phyloP scores from a whole-genome alignment of 1,140 invertebrate species.

The Onthophagus taurus region DNA sequence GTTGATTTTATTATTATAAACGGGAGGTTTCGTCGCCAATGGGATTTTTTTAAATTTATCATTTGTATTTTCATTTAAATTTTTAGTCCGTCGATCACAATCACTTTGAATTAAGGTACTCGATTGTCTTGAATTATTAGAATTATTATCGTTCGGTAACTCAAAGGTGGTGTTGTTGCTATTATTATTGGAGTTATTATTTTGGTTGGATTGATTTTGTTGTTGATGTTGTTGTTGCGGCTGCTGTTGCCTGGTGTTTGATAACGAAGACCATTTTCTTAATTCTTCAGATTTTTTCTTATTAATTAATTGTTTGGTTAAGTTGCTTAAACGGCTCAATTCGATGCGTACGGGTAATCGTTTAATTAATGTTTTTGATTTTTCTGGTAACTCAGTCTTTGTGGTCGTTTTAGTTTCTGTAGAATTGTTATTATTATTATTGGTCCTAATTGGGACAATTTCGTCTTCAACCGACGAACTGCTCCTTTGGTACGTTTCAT shows the following conservation, averaged over 20 bases:
- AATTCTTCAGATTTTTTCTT: conserved; percentile 34
- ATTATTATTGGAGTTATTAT: too few relatives aligned
- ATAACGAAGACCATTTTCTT: conserved; percentile 41
- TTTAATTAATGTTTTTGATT: conserved; percentile 6
- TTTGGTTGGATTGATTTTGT: conserved; percentile 1
- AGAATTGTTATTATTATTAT: conserved; percentile 15
- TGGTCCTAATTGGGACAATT: conserved; percentile 25
- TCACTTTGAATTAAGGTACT: conserved; percentile 14
- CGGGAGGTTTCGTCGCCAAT: too few relatives aligned
- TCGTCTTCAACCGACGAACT: conserved; percentile 36
- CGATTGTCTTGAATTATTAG: too few relatives aligned
- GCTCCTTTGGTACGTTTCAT: conserved; percentile 32
- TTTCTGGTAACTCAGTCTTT: conserved; percentile 20
- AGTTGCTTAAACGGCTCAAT: conserved; percentile 16
- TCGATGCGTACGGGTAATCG: conserved; percentile 27
- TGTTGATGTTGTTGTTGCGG: background rate
- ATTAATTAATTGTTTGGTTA: background rate
- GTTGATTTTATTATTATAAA: conserved; percentile 3
- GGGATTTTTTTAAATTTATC: too few relatives aligned
- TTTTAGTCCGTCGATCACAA: conserved; percentile 12
- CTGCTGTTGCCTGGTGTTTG: conserved; percentile 42
- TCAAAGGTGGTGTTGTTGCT: too few relatives aligned
- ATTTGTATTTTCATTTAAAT: too few relatives aligned
- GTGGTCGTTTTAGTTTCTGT: conserved; percentile 12
- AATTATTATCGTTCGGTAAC: too few relatives aligned